Conservation (phyloP, 2,113 vertebrate species). For the Ardeotis arabs region DNA sequence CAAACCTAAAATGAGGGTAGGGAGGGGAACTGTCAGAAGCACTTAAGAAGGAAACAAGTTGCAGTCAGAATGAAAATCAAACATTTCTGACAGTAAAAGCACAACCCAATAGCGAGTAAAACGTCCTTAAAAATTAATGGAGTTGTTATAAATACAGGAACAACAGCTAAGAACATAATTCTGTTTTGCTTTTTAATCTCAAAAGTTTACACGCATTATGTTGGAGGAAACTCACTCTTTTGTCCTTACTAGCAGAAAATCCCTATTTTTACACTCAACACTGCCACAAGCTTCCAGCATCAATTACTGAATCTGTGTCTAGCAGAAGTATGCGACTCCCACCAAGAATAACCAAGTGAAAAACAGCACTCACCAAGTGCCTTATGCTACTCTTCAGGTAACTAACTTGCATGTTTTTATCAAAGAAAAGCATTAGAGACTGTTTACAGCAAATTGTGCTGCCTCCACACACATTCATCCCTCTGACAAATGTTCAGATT, state of each 20-base stretch:
- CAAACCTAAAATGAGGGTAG: background rate
- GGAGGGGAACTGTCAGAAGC: background rate
- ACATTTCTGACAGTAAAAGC: background rate
- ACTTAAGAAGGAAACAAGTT: background rate
- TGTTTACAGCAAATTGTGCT: background rate
- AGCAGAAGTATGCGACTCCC: background rate
- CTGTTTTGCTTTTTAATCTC: background rate
- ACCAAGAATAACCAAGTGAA: background rate
- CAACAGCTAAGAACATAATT: background rate
- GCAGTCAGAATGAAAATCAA: background rate
- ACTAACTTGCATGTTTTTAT: background rate
- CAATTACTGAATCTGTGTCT: background rate
- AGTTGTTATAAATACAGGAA: background rate
- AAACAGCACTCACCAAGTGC: background rate
- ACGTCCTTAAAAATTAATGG: background rate
- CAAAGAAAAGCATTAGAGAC: background rate
- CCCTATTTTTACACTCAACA: background rate
- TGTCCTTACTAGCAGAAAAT: background rate
- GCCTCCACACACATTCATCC: background rate
- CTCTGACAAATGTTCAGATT: background rate
- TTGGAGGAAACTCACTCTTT: background rate
- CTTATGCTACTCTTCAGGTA: background rate
- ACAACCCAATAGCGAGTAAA: background rate
- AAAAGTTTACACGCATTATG: background rate
- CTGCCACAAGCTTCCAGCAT: background rate